Conservation (phyloP, 2,888 invertebrate species). For the Drosophila emarginata region DNA sequence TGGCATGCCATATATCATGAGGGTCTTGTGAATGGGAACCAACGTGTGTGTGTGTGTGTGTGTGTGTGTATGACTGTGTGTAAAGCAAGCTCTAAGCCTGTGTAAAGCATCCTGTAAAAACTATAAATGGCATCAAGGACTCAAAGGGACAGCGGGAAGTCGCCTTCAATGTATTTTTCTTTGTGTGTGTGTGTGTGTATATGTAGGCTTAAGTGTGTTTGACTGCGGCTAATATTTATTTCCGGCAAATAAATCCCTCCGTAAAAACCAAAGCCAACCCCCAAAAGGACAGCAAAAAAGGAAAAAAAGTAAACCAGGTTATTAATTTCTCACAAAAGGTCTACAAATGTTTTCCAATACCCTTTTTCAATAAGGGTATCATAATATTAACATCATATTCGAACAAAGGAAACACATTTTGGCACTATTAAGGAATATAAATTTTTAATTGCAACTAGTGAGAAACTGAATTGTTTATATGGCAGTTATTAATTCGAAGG, state of each 20-base stretch:
- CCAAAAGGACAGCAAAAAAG: conserved; percentile 6
- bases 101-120: conserved; percentile 58
- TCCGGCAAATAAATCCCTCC: conserved; percentile 76
- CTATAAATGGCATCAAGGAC: conserved; percentile 44
- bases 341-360: conserved; percentile 37
- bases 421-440: no score
- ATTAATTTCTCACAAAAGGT: conserved; percentile 68
- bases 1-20: conserved; percentile 63
- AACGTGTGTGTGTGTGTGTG: conserved; percentile 18
- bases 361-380: neutral
- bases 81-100: conserved; percentile 73
- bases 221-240: conserved; percentile 77
- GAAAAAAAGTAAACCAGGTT: conserved; percentile 67
- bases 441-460: no score
- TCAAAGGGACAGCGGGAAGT: conserved; percentile 33
- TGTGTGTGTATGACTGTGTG: conserved; percentile 53
- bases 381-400: neutral
- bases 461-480: no score
- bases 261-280: conserved; percentile 39
- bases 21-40: conserved; percentile 51
- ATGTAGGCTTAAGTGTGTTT: conserved; percentile 74
- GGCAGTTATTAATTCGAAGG: no score
- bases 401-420: neutral
- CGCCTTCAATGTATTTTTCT: conserved; percentile 18
- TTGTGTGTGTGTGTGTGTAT: conserved; percentile 21